Evolutionary conservation across 2,113 vertebrate genomes (phyloP), one percentile per base, ranked within the genome.

Genomic region (Laticauda colubrina): DNA sequence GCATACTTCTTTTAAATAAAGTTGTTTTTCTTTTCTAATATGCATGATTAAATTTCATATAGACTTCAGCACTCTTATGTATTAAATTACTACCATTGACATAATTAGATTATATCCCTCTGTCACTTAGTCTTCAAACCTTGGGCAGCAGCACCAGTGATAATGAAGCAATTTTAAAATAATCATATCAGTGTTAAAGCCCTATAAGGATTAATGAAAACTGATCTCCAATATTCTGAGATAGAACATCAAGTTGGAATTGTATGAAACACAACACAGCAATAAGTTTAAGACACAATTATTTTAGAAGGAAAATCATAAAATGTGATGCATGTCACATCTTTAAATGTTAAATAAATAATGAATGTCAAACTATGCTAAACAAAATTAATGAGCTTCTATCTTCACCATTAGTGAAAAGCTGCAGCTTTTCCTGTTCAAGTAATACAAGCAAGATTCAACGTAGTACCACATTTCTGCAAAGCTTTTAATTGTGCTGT

Each of bases 151-250:
- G 9, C 90, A 92, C 91, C 90, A 15, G 48, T 85, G 56, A 43
- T 92, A 91, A 23, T 15, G 92, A 93, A 55, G 1, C 85, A 94
- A 93, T 95, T 34, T 95, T 91, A 93, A 96, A 89, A 34, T 95
- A 95, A 54, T 91, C 57, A 88, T 91, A 95, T 95, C 92, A 94
- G 92, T 96, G 95, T 93, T 95, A 95, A 96, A 96, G 89, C 94
- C 93, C 91, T 90, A 89, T 90, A 94, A 85, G 93, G 39, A 56
- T 90, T 91, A 23, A 96, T 97, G 89, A 95, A 95, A 97, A 96
- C 29, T 96, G 92, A 94, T 87, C 87, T 94, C 92, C 94, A 88
- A 93, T 95, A 96, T 96, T 95, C 94, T 88, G 34, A 61, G 92
- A 96, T 96, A 92, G 94, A n/a, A 94, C 96, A 96, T 94, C 89